Evolutionary conservation across 2,888 invertebrate species (phyloP).

Genomic region (Nephrotoma guestfalica): DNA sequence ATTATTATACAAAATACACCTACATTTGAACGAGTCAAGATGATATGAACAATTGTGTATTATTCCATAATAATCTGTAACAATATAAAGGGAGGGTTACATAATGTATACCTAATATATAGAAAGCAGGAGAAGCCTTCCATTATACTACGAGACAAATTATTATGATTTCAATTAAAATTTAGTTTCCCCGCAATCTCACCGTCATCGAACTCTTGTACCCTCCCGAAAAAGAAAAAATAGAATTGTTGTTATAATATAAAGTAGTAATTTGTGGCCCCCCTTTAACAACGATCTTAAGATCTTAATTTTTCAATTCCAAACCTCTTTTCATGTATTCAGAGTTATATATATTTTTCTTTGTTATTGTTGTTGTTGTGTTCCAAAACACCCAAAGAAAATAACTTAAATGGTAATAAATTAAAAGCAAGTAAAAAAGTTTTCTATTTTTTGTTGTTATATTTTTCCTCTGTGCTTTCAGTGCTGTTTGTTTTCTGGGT

Average conservation of each 20-base stretch:
- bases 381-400: background rate
- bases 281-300: background rate
- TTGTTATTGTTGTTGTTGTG: background rate
- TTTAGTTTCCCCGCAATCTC: background rate
- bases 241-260: background rate
- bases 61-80: background rate
- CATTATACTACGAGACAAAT: background rate
- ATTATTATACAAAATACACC: background rate
- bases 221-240: background rate
- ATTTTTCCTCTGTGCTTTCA: background rate
- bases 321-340: background rate
- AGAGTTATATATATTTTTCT: background rate
- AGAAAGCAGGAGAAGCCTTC: background rate
- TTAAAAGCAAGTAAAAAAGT: background rate
- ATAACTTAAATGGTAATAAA: background rate
- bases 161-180: background rate
- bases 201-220: background rate
- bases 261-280: background rate
- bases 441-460: background rate
- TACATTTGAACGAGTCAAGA: background rate
- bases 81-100: background rate
- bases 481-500: background rate
- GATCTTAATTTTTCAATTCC: background rate
- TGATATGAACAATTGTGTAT: background rate
- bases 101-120: background rate